These are phyloP conservation scores for Mesoligia furuncula DNA, from an alignment of 2,888 invertebrate species.

Conservation along the genomic window DNA sequence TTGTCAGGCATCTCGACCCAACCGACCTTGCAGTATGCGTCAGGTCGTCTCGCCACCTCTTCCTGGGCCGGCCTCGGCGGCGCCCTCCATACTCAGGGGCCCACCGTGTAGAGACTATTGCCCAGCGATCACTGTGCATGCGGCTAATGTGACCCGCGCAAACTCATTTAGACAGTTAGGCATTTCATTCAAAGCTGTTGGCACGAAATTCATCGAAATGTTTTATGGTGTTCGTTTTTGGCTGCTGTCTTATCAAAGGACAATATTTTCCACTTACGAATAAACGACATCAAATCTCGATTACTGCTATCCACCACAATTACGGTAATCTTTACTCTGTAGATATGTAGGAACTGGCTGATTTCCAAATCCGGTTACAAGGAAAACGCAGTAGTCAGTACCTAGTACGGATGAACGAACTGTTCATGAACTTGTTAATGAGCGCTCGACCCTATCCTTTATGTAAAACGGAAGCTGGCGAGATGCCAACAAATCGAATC, in stretches of 20 bases:
- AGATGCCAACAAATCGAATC: constrained; percentile 40
- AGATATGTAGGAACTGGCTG: constrained; percentile 20
- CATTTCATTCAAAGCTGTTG: neutral
- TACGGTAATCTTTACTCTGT: constrained; percentile 28
- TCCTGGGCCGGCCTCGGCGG: neutral
- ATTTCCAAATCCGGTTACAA: constrained; percentile 21
- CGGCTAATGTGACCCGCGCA: neutral
- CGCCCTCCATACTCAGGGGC: neutral
- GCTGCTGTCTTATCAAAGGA: neutral
- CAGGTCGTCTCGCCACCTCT: neutral
- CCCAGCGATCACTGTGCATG: neutral
- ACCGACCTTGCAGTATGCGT: neutral
- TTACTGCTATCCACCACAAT: constrained; percentile 2
- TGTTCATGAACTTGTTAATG: constrained; percentile 57
- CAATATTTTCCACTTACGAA: neutral
- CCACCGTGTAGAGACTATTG: neutral
- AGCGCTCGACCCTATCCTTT: constrained; percentile 27
- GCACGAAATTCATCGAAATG: neutral
- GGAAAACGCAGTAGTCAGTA: constrained; percentile 7
- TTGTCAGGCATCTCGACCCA: no score
- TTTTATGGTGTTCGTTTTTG: constrained; percentile 8
- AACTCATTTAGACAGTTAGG: neutral
- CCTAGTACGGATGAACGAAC: constrained; percentile 36
- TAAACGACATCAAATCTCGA: constrained; percentile 7
- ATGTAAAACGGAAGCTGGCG: constrained; percentile 40